A percentile compares a stretch with the other conserved stretches of the same genome.
Evolutionary conservation across 2,797 vertebrate species (phyloP).

Genomic region (Catamblyrhynchus diadema): DNA sequence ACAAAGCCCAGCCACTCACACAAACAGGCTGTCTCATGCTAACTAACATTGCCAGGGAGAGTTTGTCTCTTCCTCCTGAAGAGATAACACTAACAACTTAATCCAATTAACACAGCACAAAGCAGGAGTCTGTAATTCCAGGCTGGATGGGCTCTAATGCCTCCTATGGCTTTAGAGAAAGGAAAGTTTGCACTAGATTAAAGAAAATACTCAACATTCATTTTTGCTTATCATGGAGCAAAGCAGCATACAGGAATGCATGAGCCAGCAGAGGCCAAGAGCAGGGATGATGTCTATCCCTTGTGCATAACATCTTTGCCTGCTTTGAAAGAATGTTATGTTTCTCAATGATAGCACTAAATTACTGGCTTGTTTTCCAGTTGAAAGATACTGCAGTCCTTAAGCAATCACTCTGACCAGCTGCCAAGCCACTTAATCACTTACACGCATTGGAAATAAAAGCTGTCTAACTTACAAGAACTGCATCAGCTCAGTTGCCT

Average conservation of each 20-base stretch:
- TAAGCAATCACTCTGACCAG: constrained; percentile 31
- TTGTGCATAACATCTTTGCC: not conserved
- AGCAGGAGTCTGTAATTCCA: not conserved
- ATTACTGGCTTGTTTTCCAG: constrained; percentile 52
- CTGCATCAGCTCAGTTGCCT: not conserved
- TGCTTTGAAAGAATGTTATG: constrained; percentile 9
- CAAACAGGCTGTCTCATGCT: not conserved
- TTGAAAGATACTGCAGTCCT: constrained; percentile 36
- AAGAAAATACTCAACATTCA: constrained; percentile 2
- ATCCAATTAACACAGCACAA: constrained; percentile 22
- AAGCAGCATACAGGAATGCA: not conserved
- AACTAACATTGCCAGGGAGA: not conserved
- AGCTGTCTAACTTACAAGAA: not conserved
- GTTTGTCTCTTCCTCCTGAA: not conserved
- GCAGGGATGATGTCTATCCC: not conserved
- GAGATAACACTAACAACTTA: constrained; percentile 4
- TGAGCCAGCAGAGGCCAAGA: not conserved
- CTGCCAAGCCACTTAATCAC: constrained; percentile 55
- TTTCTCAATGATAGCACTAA: constrained; percentile 46
- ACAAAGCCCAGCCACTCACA: not conserved
- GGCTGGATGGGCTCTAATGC: not conserved
- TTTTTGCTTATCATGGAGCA: constrained; percentile 6
- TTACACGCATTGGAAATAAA: constrained; percentile 6
- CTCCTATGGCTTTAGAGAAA: not conserved
- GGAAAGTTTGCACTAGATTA: not conserved